Conservation (phyloP, 2,113 vertebrate species). For the Myotis brandtii region DNA sequence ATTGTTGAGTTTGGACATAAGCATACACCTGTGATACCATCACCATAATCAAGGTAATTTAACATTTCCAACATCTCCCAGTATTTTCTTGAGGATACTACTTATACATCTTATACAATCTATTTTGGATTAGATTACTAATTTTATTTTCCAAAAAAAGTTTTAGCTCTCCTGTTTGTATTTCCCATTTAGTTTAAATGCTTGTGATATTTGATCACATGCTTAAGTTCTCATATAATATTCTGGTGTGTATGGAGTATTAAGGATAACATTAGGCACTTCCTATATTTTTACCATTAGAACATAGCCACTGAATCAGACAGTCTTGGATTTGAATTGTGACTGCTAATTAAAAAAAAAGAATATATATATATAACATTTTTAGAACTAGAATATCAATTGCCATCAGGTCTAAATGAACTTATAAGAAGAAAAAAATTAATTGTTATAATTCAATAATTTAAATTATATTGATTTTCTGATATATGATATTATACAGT, state of each 20-base stretch:
- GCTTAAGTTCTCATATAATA: not conserved
- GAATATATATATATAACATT: not conserved
- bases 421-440: not conserved
- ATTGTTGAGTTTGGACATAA: not conserved
- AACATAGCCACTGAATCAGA: not conserved
- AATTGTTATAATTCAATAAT: not conserved
- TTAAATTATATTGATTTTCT: not conserved
- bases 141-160: not conserved
- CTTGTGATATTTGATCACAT: not conserved
- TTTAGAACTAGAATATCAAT: constrained; percentile 24
- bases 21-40: not conserved
- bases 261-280: not conserved
- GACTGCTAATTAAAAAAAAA: not conserved
- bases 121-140: not conserved
- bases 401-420: not conserved
- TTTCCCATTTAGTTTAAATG: not conserved
- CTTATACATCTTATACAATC: not conserved
- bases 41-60: not conserved
- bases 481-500: not conserved
- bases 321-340: not conserved
- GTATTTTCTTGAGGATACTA: not conserved
- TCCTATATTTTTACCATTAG: not conserved
- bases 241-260: not conserved
- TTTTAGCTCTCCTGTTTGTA: not conserved
- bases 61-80: not conserved